phyloP scores from a whole-genome alignment of 1,140 invertebrate genomes.

The Saccostrea cuccullata region DNA sequence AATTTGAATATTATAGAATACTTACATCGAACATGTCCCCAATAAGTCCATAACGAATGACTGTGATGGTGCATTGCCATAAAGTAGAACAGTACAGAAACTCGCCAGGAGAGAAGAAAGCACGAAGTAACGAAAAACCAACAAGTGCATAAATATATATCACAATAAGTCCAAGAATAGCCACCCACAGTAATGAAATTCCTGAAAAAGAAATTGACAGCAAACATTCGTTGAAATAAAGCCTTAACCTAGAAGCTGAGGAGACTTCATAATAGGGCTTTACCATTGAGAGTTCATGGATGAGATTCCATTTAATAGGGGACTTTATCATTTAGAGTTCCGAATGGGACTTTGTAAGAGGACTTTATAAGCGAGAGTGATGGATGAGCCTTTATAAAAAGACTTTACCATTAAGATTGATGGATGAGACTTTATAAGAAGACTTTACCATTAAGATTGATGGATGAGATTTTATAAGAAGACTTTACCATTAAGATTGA shows the following conservation, averaged over 20 bases:
- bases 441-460: too few species aligned
- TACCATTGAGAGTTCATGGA: conserved; percentile 78
- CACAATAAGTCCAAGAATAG: conserved; percentile 76
- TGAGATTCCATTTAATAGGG: too few species aligned
- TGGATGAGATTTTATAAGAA: too few species aligned
- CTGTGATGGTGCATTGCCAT: conserved; percentile 77
- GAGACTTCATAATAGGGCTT: background rate
- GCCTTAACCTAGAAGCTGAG: background rate
- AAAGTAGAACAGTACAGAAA: conserved; percentile 76
- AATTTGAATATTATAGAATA: background rate
- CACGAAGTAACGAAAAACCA: conserved; percentile 75
- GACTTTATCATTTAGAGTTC: too few species aligned
- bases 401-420: too few species aligned
- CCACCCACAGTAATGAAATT: conserved; percentile 78
- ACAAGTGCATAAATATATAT: conserved; percentile 78
- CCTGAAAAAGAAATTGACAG: conserved; percentile 66
- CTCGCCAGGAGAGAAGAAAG: conserved; percentile 70
- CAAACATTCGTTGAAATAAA: background rate
- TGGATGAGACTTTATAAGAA: too few species aligned
- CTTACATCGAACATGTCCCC: conserved; percentile 78
- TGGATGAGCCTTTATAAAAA: too few species aligned
- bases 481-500: too few species aligned
- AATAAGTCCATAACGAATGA: conserved; percentile 77
- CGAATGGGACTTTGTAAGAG: too few species aligned
- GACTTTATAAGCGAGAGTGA: too few species aligned